Conservation (phyloP, 2,797 vertebrate species). For the Anguilla pacifica region DNA sequence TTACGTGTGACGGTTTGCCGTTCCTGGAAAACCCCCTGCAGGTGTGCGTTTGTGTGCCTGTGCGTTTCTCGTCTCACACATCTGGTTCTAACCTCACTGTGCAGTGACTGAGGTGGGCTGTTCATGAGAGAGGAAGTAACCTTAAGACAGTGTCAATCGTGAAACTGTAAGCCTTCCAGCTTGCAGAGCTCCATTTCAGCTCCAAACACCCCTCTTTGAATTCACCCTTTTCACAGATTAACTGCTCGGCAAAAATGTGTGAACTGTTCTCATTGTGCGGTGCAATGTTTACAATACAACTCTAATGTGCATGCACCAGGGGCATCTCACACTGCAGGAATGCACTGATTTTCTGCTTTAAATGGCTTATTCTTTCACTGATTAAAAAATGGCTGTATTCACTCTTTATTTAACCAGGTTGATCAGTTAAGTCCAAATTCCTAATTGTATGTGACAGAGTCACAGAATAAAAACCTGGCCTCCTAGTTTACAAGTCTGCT, state of each 20-base stretch:
- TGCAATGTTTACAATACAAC: not conserved
- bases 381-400: not conserved
- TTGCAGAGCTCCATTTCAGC: not conserved
- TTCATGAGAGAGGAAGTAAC: not conserved
- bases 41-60: not conserved
- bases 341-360: not conserved
- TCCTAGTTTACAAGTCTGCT: not conserved
- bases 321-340: not conserved
- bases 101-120: not conserved
- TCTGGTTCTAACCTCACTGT: not conserved
- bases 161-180: not conserved
- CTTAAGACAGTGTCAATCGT: not conserved
- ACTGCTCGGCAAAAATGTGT: not conserved
- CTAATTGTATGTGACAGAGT: not conserved
- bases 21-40: conserved; percentile 22
- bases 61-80: not conserved
- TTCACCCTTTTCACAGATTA: not conserved
- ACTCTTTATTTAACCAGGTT: not conserved
- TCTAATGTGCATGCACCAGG: not conserved
- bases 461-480: not conserved
- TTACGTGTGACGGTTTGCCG: not conserved
- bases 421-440: not conserved
- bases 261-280: not conserved
- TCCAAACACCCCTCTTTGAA: not conserved
- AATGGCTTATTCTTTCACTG: not conserved